Evolutionary conservation across 1,140 invertebrate species (phyloP), one percentile per base, ranked within the genome.

Genomic region (Eurosta solidaginis): DNA sequence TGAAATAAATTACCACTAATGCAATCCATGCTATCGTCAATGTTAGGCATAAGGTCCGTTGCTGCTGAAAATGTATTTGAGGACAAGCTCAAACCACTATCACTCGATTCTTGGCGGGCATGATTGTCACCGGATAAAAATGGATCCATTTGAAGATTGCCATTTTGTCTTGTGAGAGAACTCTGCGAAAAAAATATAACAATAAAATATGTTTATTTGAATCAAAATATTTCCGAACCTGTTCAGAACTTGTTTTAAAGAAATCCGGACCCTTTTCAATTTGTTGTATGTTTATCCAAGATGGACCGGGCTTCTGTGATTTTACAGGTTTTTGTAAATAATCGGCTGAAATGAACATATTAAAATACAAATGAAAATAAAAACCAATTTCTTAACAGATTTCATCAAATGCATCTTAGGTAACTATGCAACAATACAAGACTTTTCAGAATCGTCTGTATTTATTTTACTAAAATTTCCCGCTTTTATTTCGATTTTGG

Each of bases 81-180:
- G 2, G 92, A 93, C 90, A 97, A 92, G 82, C 95, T 95, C 42
- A 98, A 90, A 50, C 97, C 97, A 88, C 95, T 96, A 87, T 98
- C 97, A 25, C 94, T 94, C 20, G 95, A 97, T 87, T 97, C 96
- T 88, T 98, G 96, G 77, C 96, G 91, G 75, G 95, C 93, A 88
- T 98, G 96, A 83, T 97, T 95, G 74, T 94, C 90, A 36, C 93
- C 93, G 0, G 92, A 91, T 78, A 96, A 89, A 88, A 96, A 96
- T 40, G 95, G 95, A 88, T 97, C 95, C 88, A 94, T 90, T 5
- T 90, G 89, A 77, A 90, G 84, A 45, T 54, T 80, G 17, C 78
- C 76, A 68, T 78, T 79, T 44, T 79, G 78, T 77, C 76, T 77
- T 54, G 73, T 77, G 77, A 78, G 44, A 45, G 77, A 74, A 59